Evolutionary conservation across 37 sponge, comb jelly and placozoan genomes (phyloP).

Genomic region (Crambe crambe): DNA sequence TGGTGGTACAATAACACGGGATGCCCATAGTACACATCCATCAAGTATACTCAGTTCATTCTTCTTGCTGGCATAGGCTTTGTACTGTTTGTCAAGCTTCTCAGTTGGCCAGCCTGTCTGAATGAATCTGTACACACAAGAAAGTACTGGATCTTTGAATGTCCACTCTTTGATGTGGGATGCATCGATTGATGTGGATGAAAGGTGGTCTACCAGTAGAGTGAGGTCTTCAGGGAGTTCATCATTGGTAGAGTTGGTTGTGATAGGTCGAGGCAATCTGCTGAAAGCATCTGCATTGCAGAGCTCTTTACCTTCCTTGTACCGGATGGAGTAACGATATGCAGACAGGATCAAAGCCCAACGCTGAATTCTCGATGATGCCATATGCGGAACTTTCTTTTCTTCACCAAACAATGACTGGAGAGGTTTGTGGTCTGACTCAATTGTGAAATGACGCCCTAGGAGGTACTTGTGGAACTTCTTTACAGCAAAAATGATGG

Average conservation of each 20-base stretch:
- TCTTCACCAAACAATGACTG: background rate
- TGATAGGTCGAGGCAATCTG: background rate
- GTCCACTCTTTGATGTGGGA: conserved; percentile 13
- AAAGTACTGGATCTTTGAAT: background rate
- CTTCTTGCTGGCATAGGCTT: background rate
- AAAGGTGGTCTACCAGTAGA: conserved; percentile 8
- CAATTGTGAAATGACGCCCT: background rate
- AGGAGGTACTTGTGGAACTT: conserved; percentile 10
- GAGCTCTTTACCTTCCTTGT: background rate
- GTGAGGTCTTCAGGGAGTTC: background rate
- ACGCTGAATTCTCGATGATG: conserved; percentile 5
- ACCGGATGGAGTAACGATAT: background rate
- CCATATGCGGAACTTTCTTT: conserved; percentile 28
- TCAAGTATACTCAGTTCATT: conserved; percentile 9
- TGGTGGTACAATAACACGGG: conserved; percentile 7
- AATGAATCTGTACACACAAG: background rate
- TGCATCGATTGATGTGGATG: background rate
- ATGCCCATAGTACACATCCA: conserved; percentile 10
- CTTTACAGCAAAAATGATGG: conserved; percentile 8
- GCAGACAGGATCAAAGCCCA: conserved; percentile 13
- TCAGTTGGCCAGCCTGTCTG: background rate
- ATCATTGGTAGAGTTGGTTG: background rate
- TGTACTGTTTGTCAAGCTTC: background rate
- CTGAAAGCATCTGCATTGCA: conserved; percentile 12
- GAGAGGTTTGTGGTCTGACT: conserved; percentile 8